A percentile compares a stretch with the other conserved stretches of the same genome.
Evolutionary conservation across 2,797 vertebrate genomes (phyloP).

Genomic region (Argyrosomus regius): DNA sequence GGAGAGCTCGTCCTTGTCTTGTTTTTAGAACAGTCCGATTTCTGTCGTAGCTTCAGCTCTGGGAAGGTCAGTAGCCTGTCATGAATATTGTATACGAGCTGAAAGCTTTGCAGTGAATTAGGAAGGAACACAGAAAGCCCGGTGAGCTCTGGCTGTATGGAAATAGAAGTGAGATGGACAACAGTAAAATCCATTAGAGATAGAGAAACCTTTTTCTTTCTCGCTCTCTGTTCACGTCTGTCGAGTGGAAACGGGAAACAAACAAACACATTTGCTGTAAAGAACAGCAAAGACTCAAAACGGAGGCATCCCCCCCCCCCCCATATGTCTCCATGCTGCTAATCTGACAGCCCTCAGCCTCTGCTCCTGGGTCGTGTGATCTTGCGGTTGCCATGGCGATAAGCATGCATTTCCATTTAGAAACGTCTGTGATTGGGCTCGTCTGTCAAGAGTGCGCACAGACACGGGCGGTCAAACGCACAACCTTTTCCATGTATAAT

Average conservation of each 20-base stretch:
- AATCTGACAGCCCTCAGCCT: constrained; percentile 25
- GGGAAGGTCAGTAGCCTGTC: constrained; percentile 48
- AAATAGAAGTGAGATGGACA: constrained; percentile 59
- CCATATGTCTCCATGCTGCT: background rate
- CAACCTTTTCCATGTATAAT: constrained; percentile 78
- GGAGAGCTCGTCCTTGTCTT: background rate
- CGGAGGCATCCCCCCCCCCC: constrained; percentile 6
- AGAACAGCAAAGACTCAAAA: constrained; percentile 18
- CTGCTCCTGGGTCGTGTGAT: constrained; percentile 43
- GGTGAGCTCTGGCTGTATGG: constrained; percentile 17
- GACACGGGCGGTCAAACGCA: background rate
- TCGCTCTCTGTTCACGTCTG: background rate
- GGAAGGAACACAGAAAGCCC: constrained; percentile 27
- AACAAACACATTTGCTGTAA: constrained; percentile 3
- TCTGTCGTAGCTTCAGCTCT: constrained; percentile 1
- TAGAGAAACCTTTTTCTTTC: constrained; percentile 18
- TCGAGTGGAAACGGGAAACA: constrained; percentile 14
- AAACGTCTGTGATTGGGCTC: constrained; percentile 8
- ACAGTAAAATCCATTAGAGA: constrained; percentile 57
- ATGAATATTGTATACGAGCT: constrained; percentile 76
- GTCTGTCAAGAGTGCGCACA: background rate
- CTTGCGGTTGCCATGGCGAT: constrained; percentile 60
- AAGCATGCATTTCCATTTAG: constrained; percentile 72
- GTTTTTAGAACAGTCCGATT: constrained; percentile 22
- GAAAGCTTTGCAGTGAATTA: constrained; percentile 56